Base-by-base conservation (phyloP, 92 coral and sea anemone genomes). In the Palythoa caribaeorum region DNA sequence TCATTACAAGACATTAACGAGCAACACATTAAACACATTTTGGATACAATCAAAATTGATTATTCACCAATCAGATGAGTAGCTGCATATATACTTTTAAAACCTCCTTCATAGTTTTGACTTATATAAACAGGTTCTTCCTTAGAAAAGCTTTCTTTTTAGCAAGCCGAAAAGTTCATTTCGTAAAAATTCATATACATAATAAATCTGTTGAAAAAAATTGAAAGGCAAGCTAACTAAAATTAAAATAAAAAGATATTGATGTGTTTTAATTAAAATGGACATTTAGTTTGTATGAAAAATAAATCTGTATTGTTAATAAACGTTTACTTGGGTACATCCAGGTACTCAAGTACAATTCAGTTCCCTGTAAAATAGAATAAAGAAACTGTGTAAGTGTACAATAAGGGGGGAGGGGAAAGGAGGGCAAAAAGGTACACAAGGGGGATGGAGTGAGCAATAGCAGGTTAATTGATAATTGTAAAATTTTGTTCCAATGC, bases 221-320 rank as follows among this genome's bases (percentile, higher is more conserved):
- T 87, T 87, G 77, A 36, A 81, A 28, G 28, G 28, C 28, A 28
- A 69, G 89, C 88, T 83, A 87, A 81, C 76, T 73, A 55, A 85
- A 80, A 76, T 60, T 80, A 76, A 48, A 83, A 88, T 80, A 57
- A 83, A 74, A 47, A 15, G 86, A n/a, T 65, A 83, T 48, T 59
- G 66, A 76, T 91, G 86, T 84, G 86, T 59, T 76, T 78, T 83
- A 87, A 80, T 28, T 65, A 69, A 65, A 89, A 77, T 47, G 77
- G 60, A 20, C 83, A 84, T 84, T 88, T 86, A 71, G 88, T 88
- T 83, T 87, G 93, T 91, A 93, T 93, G 95, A 88, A 93, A 94
- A 94, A 94, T 93, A 94, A 93, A 86, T 87, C 87, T 91, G 91
- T 84, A 89, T 94, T 87, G 89, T 91, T 93, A 94, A 94, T 94